Evolutionary conservation across 2,113 vertebrate species (phyloP).

Genomic region (Clarias gariepinus): DNA sequence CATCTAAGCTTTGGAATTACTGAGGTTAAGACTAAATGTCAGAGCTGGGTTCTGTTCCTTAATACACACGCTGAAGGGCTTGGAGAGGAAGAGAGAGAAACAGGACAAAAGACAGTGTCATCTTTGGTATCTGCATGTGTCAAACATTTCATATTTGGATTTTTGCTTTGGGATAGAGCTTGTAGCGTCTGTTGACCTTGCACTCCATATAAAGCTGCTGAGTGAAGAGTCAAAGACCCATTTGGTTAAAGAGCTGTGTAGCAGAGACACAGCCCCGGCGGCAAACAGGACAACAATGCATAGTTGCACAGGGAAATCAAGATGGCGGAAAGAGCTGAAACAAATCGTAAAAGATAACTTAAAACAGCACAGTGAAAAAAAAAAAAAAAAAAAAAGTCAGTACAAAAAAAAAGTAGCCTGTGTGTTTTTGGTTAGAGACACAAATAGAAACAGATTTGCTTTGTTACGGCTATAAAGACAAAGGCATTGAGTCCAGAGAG

Average conservation of each 20-base stretch:
- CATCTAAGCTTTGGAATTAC: conserved; percentile 99
- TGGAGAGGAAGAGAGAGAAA: conserved; percentile 64
- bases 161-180: conserved; percentile 99
- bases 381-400: conserved; percentile 46
- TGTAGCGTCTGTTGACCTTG: conserved; percentile 87
- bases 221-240: conserved; percentile 76
- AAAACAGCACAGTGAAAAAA: conserved; percentile 47
- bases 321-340: conserved; percentile 59
- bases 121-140: conserved; percentile 99
- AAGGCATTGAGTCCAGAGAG: conserved; percentile 45
- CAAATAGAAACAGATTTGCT: conserved; percentile 36
- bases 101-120: conserved; percentile 81
- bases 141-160: conserved; percentile 99
- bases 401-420: conserved; percentile 23
- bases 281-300: conserved; percentile 93
- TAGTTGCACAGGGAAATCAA: conserved; percentile 82
- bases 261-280: conserved; percentile 83
- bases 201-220: conserved; percentile 90
- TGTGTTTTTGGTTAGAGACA: conserved; percentile 29
- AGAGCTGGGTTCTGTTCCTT: conserved; percentile 98
- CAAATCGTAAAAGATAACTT: conserved; percentile 69
- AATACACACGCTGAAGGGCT: conserved; percentile 96
- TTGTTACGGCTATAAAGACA: conserved; percentile 40
- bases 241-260: conserved; percentile 70
- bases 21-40: conserved; percentile 99